These are phyloP conservation scores for Pseudomyrmex flavicornis DNA, from an alignment of 1,140 invertebrate genomes.

Conservation along the genomic window DNA sequence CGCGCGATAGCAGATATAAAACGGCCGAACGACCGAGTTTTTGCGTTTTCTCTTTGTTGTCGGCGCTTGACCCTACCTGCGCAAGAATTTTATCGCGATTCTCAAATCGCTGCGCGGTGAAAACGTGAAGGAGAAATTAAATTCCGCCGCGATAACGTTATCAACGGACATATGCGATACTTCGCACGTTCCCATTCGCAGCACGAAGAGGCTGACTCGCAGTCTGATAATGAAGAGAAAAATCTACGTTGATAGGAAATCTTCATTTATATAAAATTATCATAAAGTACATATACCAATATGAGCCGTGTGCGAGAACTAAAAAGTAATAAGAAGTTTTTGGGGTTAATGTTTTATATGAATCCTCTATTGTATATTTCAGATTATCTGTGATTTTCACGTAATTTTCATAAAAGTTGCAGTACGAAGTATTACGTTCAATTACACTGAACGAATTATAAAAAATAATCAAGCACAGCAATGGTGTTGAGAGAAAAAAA, in stretches of 20 bases:
- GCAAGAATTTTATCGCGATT: slow-evolving; percentile 46
- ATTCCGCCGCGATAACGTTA: slow-evolving; percentile 38
- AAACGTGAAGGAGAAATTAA: slow-evolving; percentile 45
- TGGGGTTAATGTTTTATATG: too few species aligned
- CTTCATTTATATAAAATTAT: not conserved
- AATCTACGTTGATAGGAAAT: slow-evolving; percentile 27
- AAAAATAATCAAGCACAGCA: not conserved
- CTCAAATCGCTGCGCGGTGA: not conserved
- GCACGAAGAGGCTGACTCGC: not conserved
- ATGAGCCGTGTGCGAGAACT: too few species aligned
- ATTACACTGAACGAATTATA: too few species aligned
- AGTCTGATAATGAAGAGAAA: not conserved
- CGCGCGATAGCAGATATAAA: slow-evolving; percentile 52
- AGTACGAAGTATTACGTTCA: too few species aligned
- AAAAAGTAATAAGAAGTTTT: too few species aligned
- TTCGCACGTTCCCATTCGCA: not conserved
- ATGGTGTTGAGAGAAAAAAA: not conserved
- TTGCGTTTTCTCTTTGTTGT: slow-evolving; percentile 3
- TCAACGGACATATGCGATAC: not conserved
- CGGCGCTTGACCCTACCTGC: not conserved
- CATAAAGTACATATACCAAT: not conserved
- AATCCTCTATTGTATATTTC: too few species aligned
- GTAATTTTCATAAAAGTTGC: too few species aligned
- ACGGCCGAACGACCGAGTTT: slow-evolving; percentile 3
- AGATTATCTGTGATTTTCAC: too few species aligned